phyloP scores from a whole-genome alignment of 2,797 vertebrate species.

The Aythya fuligula region DNA sequence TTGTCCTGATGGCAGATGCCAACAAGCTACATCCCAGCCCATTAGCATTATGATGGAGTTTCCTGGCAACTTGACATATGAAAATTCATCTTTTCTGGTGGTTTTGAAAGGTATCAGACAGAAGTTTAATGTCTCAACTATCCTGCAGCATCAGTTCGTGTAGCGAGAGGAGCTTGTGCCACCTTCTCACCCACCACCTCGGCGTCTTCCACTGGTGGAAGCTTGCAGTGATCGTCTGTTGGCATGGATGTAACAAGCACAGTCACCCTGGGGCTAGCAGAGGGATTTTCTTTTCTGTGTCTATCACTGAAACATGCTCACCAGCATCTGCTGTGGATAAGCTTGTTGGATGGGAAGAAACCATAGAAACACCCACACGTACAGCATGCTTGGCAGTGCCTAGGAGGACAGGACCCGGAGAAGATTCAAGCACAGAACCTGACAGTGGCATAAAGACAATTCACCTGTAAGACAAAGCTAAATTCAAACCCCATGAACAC shows the following conservation, averaged over 20 bases:
- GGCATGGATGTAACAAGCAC: too few relatives aligned
- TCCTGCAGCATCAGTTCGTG: neutral
- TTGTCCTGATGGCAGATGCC: neutral
- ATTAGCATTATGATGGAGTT: neutral
- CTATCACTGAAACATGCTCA: neutral
- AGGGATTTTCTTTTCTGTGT: neutral
- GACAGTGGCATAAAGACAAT: neutral
- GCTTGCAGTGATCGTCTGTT: neutral
- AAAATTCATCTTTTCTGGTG: neutral
- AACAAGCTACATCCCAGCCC: neutral
- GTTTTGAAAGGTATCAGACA: neutral
- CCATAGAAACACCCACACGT: neutral
- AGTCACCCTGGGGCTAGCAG: neutral
- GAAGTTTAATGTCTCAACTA: neutral
- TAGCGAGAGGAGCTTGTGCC: neutral
- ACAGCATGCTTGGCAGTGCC: neutral
- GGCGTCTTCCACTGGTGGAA: neutral
- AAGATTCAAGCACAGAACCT: neutral
- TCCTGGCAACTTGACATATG: neutral
- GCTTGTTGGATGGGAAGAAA: neutral
- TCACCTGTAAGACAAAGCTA: neutral
- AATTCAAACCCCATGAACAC: neutral
- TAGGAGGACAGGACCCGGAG: neutral
- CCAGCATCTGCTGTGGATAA: neutral
- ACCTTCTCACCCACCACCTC: neutral